Evolutionary conservation across 1,140 invertebrate genomes (phyloP), one percentile per base, ranked within the genome.

Genomic region (Lordiphosa mommai): DNA sequence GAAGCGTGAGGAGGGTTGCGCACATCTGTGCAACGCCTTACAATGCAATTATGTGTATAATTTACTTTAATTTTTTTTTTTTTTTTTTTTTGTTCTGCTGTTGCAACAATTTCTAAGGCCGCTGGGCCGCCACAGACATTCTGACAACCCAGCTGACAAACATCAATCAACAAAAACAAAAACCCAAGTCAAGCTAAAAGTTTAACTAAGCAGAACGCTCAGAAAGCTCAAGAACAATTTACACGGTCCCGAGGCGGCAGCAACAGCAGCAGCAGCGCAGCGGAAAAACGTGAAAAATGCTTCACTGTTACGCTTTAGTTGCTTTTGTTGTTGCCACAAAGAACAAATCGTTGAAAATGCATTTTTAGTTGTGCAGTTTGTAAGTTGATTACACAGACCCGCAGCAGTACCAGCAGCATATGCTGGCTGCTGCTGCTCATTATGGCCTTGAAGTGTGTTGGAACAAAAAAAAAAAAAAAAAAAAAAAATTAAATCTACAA

Each of bases 281-380:
- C 64, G 69, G 69, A 74, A 82, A 74, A 84, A 76, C 72, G 77
- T 76, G 71, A 82, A 80, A 82, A 80, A 80, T 80, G 61, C 38
- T 49, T 51, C 64, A 55, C 50, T 61, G 29, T 43, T 32, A 30
- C 38, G 55, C 49, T 47, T 63, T 56, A 56, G 57, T 68, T 64
- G 63, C 53, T 27, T 56, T 14, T 68, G 33, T 48, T 55, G 56
- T 44, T 66, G 66, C 61, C 74, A 80, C 70, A 80, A 79, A 79
- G 61, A 74, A 80, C 71, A 76, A 74, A 80, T 69, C 52, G 64
- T 61, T 47, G 56, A 47, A 50, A 80, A 65, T 76, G 61, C 72
- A 77, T 67, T 77, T 72, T 72, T 64, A 63, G 61, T 44, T 66
- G 36, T 72, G 43, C 52, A 50, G 33, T 50, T 66, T 44, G 9